These are phyloP conservation scores for Rutpela maculata DNA, from an alignment of 2,888 invertebrate genomes.

Conservation along the genomic window DNA sequence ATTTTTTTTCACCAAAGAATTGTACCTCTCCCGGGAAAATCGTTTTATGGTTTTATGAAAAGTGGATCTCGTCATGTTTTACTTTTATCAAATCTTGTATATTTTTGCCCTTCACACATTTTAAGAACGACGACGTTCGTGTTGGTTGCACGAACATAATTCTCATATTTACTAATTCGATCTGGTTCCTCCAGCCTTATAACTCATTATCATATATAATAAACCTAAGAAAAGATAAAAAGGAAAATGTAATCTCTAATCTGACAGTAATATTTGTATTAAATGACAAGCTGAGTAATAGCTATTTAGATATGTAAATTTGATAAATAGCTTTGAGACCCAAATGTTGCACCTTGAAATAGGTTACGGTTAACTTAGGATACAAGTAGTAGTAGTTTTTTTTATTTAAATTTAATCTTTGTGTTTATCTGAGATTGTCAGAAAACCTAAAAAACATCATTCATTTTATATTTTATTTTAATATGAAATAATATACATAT, in stretches of 20 bases:
- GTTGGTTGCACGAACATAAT: neutral
- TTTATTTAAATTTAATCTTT: conserved; percentile 7
- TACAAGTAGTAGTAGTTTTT: neutral
- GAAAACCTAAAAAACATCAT: neutral
- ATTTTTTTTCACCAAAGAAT: no score
- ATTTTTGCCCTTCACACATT: no score
- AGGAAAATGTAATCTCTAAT: conserved; percentile 22
- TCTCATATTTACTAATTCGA: neutral
- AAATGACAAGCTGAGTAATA: conserved; percentile 19
- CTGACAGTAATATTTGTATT: conserved; percentile 29
- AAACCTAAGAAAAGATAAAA: conserved; percentile 2
- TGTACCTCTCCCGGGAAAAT: no score
- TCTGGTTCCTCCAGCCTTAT: neutral
- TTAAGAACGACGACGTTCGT: neutral
- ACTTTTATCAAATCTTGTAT: no score
- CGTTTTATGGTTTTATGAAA: no score
- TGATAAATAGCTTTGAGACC: conserved; percentile 14
- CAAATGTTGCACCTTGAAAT: conserved; percentile 7
- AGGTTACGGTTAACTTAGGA: neutral
- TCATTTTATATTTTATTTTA: neutral
- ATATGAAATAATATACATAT: neutral
- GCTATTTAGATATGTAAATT: conserved; percentile 29
- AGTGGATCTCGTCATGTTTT: no score
- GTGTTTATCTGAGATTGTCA: neutral
- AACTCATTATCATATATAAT: conserved; percentile 10